Base-by-base conservation (phyloP, 2,888 invertebrate species). In the Hydrotaea cyrtoneurina region DNA sequence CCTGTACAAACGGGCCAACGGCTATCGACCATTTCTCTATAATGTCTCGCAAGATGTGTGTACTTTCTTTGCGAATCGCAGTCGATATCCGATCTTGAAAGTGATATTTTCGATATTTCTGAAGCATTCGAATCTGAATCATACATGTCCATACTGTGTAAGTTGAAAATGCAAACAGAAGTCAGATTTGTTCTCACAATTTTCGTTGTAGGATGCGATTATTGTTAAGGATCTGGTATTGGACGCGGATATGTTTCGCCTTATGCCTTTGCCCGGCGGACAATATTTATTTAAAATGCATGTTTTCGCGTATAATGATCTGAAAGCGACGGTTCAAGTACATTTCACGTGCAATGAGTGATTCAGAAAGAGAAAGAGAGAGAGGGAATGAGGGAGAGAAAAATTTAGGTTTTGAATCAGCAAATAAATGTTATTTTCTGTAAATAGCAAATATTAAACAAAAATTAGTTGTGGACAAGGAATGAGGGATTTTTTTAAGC, bases 81-180 rank as follows among this genome's bases (percentile, higher is more conserved):
- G 55, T 15, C 75, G 77, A 19, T 81, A 62, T 71, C 80, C 81
- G 2, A 19, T 81, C 11, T 0, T 77, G 0, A 77, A 83, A 55
- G 21, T 79, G 10, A 4, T 78, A 31, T 2, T 72, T 1, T 57
- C 73, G 11, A 15, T 43, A 15, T 8, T 83, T 0, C 15, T 13
- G 0, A 69, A 78, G 13, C 2, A 59, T 11, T 81, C 85, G 2
- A 85, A 86, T 72, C 23, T 85, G 8, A 86, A 86, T 83, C 86
- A 86, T n/a, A 86, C 83, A 5, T 86, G 85, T 57, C 86, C 86
- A 0, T 81, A 78, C 43, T 11, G 79, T 50, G 86, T 86, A 74
- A 15, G 73, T 78, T 43, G 4, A 11, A 43, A 13, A 13, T 36
- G 8, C 2, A 13, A 2, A 43, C 8, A 36, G 3, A 36, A 36